Evolutionary conservation across 1,140 invertebrate genomes (phyloP), one percentile per base, ranked within the genome.

Genomic region (Hylaeus anthracinus): DNA sequence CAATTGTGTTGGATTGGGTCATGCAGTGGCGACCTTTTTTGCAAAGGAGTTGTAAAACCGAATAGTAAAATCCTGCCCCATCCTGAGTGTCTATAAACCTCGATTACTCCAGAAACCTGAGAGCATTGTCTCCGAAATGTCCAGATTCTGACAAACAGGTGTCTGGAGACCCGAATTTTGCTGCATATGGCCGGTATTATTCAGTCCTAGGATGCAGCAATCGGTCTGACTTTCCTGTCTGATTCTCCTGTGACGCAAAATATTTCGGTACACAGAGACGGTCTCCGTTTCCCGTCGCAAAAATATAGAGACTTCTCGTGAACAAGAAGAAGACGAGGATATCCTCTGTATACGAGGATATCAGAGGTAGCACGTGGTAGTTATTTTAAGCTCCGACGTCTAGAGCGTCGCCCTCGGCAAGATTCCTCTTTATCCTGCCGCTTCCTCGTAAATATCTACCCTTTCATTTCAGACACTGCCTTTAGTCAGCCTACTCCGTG

Each of bases 361-460:
- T 78, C 70, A 64, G 43, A 79, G 61, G 45, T 41, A 45, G 12
- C 53, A 74, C 37, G 39, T 55, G 67, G n/a, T 65, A 14, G 63
- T 73, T 70, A 86, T 84, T 69, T 77, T 73, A 53, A 78, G 26
- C 55, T 43, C 51, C 48, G 74, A 65, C 70, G 69, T 55, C 70
- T 56, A 14, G 61, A 58, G 53, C 60, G 51, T 65, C 63, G 74
- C 78, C 78, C 74, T 61, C 58, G 79, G 58, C 64, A 65, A 81
- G 12, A 45, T 64, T 53, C 58, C 60, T 51, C 60, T 77, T 67
- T 79, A 82, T 79, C 74, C 53, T 65, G 71, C 14, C 37, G n/a
- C 56, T 73, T 75, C 26, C n/a, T 81, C 56, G 51, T 81, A 77
- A 73, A 84, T 70, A 84, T 81, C 72, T 71, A 72, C 48, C 55